Percentiles rank a stretch among this genome's conserved stretches.
These are phyloP conservation scores for Cassiopea xamachana DNA, from an alignment of 30 jellyfish, hydroid and myxozoan species.

Conservation along the genomic window DNA sequence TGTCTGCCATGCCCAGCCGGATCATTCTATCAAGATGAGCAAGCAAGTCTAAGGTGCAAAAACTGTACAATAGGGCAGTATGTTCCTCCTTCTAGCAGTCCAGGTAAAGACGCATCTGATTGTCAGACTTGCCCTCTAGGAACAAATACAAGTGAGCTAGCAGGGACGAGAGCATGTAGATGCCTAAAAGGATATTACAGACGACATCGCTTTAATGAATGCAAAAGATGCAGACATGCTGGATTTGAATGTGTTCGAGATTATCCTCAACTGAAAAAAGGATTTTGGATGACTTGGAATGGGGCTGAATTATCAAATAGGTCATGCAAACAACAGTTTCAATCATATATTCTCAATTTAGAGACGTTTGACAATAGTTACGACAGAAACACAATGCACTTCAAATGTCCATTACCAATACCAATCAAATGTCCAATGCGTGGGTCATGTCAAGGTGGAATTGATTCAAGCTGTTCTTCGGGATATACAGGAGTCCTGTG, in stretches of 20 bases:
- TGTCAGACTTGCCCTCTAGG: slow-evolving; percentile 67
- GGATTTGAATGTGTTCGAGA: slow-evolving; percentile 53
- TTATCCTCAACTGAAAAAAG: slow-evolving; percentile 33
- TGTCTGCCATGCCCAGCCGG: slow-evolving; percentile 56
- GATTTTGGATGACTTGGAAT: slow-evolving; percentile 63
- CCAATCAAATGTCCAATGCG: slow-evolving; percentile 45
- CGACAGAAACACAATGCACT: slow-evolving; percentile 22
- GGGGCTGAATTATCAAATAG: neutral
- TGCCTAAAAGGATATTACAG: slow-evolving; percentile 41
- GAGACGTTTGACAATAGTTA: slow-evolving; percentile 21
- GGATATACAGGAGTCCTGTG: slow-evolving; percentile 69
- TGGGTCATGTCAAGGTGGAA: slow-evolving; percentile 64
- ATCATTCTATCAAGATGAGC: slow-evolving; percentile 46
- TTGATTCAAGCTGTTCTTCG: slow-evolving; percentile 29
- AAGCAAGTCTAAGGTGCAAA: slow-evolving; percentile 38
- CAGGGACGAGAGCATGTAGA: slow-evolving; percentile 49
- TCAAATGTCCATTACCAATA: slow-evolving; percentile 27
- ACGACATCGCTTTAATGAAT: slow-evolving; percentile 45
- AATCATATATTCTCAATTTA: slow-evolving; percentile 22
- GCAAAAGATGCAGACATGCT: slow-evolving; percentile 22
- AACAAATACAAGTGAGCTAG: slow-evolving; percentile 31
- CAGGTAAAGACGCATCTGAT: slow-evolving; percentile 37
- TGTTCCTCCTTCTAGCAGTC: slow-evolving; percentile 24
- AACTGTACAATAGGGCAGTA: slow-evolving; percentile 56
- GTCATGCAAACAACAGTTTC: neutral